Percentiles rank a stretch among this genome's conserved stretches.
These are phyloP conservation scores for Galerucella calmariensis DNA, from an alignment of 2,888 invertebrate genomes.

Conservation along the genomic window DNA sequence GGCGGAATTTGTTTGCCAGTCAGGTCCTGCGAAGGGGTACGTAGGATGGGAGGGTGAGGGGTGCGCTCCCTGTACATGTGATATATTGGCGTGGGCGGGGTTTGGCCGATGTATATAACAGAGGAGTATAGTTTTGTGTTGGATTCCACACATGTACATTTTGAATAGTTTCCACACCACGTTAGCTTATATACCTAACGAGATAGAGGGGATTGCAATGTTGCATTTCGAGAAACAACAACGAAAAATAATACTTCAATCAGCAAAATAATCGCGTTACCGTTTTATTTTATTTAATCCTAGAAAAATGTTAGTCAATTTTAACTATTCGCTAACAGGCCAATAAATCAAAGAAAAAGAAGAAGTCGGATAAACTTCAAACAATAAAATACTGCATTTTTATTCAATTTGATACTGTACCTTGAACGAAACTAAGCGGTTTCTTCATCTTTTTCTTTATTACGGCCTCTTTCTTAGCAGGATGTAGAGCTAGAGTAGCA, in stretches of 20 bases:
- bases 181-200: slow-evolving; percentile 45
- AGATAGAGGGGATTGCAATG: slow-evolving; percentile 40
- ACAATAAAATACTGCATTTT: too few species aligned
- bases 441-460: not conserved
- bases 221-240: slow-evolving; percentile 28
- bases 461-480: slow-evolving; percentile 3
- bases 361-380: too few species aligned
- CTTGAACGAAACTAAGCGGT: not conserved
- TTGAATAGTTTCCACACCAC: slow-evolving; percentile 47
- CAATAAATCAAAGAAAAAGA: too few species aligned
- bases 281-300: too few species aligned
- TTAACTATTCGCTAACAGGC: too few species aligned
- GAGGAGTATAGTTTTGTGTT: slow-evolving; percentile 58
- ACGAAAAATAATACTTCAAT: not conserved
- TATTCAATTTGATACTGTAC: not conserved
- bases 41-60: slow-evolving; percentile 51
- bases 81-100: slow-evolving; percentile 57
- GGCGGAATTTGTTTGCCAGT: not conserved
- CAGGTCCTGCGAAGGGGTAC: slow-evolving; percentile 39
- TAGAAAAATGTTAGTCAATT: too few species aligned
- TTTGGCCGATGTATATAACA: slow-evolving; percentile 57
- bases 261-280: too few species aligned
- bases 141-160: slow-evolving; percentile 47
- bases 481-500: not conserved
- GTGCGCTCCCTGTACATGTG: slow-evolving; percentile 55